Evolutionary conservation across 2,888 invertebrate species (phyloP), one percentile per base, ranked within the genome.

Genomic region (Dyspetes luteomarginatus): DNA sequence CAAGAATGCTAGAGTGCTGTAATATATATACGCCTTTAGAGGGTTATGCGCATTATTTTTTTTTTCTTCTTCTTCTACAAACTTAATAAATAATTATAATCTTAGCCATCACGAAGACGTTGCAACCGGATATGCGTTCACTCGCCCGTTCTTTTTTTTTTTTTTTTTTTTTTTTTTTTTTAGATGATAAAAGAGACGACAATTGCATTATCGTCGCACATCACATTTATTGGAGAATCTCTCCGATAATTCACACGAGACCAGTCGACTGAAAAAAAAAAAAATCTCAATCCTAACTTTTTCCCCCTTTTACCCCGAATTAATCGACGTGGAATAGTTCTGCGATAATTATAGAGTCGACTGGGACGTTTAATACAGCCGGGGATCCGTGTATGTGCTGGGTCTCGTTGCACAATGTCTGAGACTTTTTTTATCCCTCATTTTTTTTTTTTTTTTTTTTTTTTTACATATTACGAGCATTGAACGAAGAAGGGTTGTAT

Each of bases 1-100:
- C 87, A 90, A 85, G 91, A 91, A 92, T 92, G 91, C 91, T 92
- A 92, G 92, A 91, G 90, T 92, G 91, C 92, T 91, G 92, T 92
- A 91, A 90, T 82, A 90, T 90, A n/a, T n/a, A 91, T 89, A 88
- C 86, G 90, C 91, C 91, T 90, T 89, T 89, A 90, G 90, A 88
- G 86, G 87, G 86, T 90, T 88, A 90, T 91, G 90, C 89, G 89
- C 89, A 91, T 91, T 86, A 83, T 84, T 85, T 85, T 85, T 87
- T 87, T 85, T 76, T 73, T 73, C 84, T 87, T 86, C 83, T 81
- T 83, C 75, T 78, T n/a, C n/a, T n/a, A n/a, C n/a, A 74, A 69
- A 84, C 65, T 82, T 82, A 60, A 76, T 82, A 83, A 56, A 74
- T 50, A 58, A 69, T 78, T 80, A 71, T 67, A 50, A 67, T 78